phyloP scores from a whole-genome alignment of 2,113 vertebrate genomes.

The Nothobranchius furzeri region DNA sequence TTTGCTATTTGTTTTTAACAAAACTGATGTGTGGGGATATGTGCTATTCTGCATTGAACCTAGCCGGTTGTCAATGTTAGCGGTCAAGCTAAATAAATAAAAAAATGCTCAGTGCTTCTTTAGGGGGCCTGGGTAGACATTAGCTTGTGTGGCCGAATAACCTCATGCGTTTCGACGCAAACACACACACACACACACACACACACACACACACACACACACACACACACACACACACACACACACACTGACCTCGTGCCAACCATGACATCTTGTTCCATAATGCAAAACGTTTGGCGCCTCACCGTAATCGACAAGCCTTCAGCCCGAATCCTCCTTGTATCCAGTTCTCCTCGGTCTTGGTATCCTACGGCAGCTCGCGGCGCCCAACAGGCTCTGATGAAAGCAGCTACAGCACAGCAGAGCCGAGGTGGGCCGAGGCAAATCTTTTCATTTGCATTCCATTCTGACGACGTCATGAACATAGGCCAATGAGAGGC shows the following conservation, averaged over 20 bases:
- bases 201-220: constrained; percentile 10
- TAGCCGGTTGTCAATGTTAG: constrained; percentile 24
- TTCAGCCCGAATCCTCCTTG: constrained; percentile 34
- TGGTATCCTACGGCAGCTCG: constrained; percentile 61
- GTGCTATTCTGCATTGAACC: constrained; percentile 3
- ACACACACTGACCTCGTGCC: constrained; percentile 11
- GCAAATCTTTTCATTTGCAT: constrained; percentile 72
- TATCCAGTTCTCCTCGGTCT: constrained; percentile 33
- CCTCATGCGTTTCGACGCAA: constrained; percentile 55
- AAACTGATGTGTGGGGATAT: too few relatives aligned
- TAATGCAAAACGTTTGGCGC: background rate
- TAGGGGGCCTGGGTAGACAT: constrained; percentile 35
- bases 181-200: constrained; percentile 7
- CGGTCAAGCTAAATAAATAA: constrained; percentile 23
- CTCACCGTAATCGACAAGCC: constrained; percentile 64
- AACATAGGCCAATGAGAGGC: constrained; percentile 56
- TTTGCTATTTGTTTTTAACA: background rate
- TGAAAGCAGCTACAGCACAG: constrained; percentile 25
- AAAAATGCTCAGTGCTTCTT: constrained; percentile 14
- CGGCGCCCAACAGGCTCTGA: constrained; percentile 50
- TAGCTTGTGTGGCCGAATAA: constrained; percentile 42
- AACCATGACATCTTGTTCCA: constrained; percentile 17
- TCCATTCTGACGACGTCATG: constrained; percentile 74
- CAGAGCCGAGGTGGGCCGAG: constrained; percentile 34
- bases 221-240: constrained; percentile 2